Evolutionary conservation across 2,888 invertebrate genomes (phyloP).

Genomic region (Coleophora flavipennella): DNA sequence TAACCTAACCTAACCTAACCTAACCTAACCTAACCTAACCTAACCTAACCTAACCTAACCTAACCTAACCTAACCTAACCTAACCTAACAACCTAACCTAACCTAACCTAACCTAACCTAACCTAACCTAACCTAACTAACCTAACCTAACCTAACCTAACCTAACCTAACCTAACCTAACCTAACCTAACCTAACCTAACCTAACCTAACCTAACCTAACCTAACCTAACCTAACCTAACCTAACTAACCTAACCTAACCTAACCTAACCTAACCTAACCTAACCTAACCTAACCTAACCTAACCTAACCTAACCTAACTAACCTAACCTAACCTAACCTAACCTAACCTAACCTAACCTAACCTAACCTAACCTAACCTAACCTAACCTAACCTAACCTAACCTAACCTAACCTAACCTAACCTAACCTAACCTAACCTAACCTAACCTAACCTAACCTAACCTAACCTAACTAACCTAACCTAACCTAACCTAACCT

Average conservation of each 20-base stretch:
- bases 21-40: constrained; percentile 13
- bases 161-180: constrained; percentile 14
- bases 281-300: constrained; percentile 15
- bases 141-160: constrained; percentile 19
- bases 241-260: constrained; percentile 14
- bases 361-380: constrained; percentile 11
- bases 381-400: constrained; percentile 9
- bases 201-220: constrained; percentile 13
- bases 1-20: constrained; percentile 14
- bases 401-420: constrained; percentile 11
- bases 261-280: constrained; percentile 18
- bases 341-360: constrained; percentile 14
- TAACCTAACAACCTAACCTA: constrained; percentile 12
- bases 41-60: constrained; percentile 14
- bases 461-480: constrained; percentile 12
- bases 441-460: constrained; percentile 12
- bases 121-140: constrained; percentile 12
- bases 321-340: constrained; percentile 14
- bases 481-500: constrained; percentile 11
- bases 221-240: constrained; percentile 8
- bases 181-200: constrained; percentile 11
- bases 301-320: constrained; percentile 10
- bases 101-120: constrained; percentile 11
- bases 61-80: constrained; percentile 10
- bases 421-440: constrained; percentile 11